Evolutionary conservation across 2,888 invertebrate genomes (phyloP).

Genomic region (Eurytoma californica): DNA sequence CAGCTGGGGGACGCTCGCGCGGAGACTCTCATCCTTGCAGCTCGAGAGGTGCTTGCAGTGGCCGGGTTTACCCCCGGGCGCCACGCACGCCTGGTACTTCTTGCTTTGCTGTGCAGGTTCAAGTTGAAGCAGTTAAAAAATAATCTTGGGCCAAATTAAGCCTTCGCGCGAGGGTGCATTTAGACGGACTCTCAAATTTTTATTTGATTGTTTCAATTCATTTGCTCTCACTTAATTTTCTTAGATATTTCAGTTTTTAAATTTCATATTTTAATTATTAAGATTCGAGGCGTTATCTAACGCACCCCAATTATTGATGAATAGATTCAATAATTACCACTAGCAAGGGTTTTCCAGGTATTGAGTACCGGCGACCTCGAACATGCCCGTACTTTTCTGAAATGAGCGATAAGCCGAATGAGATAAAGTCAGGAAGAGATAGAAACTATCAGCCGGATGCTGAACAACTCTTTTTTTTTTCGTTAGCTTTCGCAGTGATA

Average conservation of each 20-base stretch:
- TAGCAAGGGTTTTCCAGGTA: neutral
- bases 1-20: conserved; percentile 78
- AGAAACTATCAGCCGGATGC: neutral
- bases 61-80: conserved; percentile 79
- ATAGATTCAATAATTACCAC: neutral
- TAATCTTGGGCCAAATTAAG: neutral
- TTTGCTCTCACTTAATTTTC: neutral
- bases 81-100: conserved; percentile 79
- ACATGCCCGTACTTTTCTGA: too few species aligned
- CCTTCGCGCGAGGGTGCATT: neutral
- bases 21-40: conserved; percentile 80
- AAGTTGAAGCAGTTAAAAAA: too few species aligned
- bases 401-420: neutral
- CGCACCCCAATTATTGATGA: neutral
- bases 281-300: neutral
- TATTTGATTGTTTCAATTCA: neutral
- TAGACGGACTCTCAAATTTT: too few species aligned
- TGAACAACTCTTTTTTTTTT: neutral
- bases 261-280: neutral
- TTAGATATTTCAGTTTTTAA: neutral
- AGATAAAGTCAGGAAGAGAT: neutral
- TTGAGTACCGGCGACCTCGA: neutral
- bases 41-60: conserved; percentile 81
- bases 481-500: too few species aligned
- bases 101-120: conserved; percentile 77